Base-by-base conservation (phyloP, 2,888 invertebrate genomes). In the Sesia apiformis region DNA sequence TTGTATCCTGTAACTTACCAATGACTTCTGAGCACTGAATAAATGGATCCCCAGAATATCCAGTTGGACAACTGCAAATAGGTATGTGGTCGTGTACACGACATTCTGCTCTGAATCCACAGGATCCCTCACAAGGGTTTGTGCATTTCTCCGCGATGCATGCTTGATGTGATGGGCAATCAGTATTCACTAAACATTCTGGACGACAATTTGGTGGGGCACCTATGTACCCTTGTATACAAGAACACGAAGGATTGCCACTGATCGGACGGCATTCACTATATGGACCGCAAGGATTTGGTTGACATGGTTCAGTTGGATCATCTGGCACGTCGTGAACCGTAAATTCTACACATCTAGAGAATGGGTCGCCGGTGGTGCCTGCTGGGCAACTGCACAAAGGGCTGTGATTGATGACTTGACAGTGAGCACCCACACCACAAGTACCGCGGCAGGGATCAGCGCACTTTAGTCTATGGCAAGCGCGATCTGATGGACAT, bases 61-160 rank as follows among this genome's bases (percentile, higher is more conserved):
- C 93, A 42, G 85, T 70, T 1, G 93, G 92, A 69, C 96, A 96
- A 62, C 93, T 94, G 72, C 96, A 96, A 58, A 95, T 92, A 0
- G 96, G 95, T 76, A 94, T 95, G 73, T 96, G 96, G 72, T 95
- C 94, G 58, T 94, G 93, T 5, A 95, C 95, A 63, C 93, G 91
- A 69, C 96, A 96, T 67, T 92, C 92, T 39, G 96, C 94, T 70
- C 93, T 93, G 53, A 92, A 83, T 54, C 96, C 96, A 69, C 96
- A 96, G 39, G 94, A 94, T 57, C 95, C 95, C 60, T 94, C 93
- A 70, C 96, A 96, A 54, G 96, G 96, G 77, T 96, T 95, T 40
- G 90, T 90, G 68, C 96, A 96, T 78, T 94, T 95, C 76, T 94
- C 94, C 70, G 94, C 95, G 61, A 94, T 92, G 70, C 96, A 96